phyloP scores from a whole-genome alignment of 2,888 invertebrate genomes.

The Agrochola lota region DNA sequence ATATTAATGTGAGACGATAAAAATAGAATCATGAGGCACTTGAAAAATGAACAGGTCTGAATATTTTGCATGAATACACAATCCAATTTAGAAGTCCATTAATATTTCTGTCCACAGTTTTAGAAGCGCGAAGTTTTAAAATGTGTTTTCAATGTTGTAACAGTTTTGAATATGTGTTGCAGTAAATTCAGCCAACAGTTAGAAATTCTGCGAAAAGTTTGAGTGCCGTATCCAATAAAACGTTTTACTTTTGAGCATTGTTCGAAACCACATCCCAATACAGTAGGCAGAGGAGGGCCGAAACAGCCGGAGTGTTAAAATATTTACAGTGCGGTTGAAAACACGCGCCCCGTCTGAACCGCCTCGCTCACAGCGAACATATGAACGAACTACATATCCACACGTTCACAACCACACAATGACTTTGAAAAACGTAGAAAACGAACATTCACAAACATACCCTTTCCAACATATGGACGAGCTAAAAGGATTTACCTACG shows the following conservation, averaged over 20 bases:
- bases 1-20: slow-evolving; percentile 38
- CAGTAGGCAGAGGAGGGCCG: slow-evolving; percentile 70
- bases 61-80: slow-evolving; percentile 39
- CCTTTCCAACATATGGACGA: slow-evolving; percentile 37
- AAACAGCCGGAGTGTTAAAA: slow-evolving; percentile 80
- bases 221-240: slow-evolving; percentile 58
- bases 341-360: slow-evolving; percentile 72
- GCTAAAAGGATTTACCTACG: slow-evolving; percentile 50
- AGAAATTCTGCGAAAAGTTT: slow-evolving; percentile 25
- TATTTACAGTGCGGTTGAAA: slow-evolving; percentile 85
- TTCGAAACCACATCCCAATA: slow-evolving; percentile 74
- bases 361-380: slow-evolving; percentile 70
- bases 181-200: slow-evolving; percentile 13
- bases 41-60: slow-evolving; percentile 37
- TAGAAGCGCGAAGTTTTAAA: slow-evolving; percentile 11
- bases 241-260: slow-evolving; percentile 58
- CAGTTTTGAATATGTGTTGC: slow-evolving; percentile 1
- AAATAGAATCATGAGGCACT: slow-evolving; percentile 29
- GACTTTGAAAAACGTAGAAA: slow-evolving; percentile 64
- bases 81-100: slow-evolving; percentile 23
- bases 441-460: slow-evolving; percentile 48
- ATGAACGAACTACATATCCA: slow-evolving; percentile 63
- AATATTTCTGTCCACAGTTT: slow-evolving; percentile 36
- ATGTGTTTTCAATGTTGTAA: neutral
- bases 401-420: slow-evolving; percentile 53